Evolutionary conservation across 1,140 invertebrate species (phyloP).

Genomic region (Drosophila saltans): DNA sequence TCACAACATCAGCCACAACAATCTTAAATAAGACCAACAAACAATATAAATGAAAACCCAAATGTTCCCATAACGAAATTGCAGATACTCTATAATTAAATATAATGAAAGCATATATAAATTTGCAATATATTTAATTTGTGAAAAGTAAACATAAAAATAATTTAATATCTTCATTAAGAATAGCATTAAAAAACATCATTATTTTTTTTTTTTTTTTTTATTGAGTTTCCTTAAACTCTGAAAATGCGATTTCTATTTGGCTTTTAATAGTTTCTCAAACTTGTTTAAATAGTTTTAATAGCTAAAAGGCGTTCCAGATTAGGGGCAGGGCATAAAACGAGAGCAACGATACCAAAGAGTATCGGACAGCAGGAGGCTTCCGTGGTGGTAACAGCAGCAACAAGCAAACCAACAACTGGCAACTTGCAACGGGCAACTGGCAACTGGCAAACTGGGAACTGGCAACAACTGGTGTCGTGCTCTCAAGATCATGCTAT

Average conservation of each 20-base stretch:
- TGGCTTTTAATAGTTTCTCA: neutral
- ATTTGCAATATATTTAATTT: too few species aligned
- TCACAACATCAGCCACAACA: slow-evolving; percentile 22
- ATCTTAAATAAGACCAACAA: slow-evolving; percentile 15
- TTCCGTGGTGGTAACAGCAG: slow-evolving; percentile 27
- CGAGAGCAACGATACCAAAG: slow-evolving; percentile 2
- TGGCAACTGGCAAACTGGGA: slow-evolving; percentile 25
- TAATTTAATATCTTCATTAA: neutral
- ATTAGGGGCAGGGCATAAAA: slow-evolving; percentile 5
- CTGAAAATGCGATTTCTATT: neutral
- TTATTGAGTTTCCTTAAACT: too few species aligned
- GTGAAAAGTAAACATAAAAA: too few species aligned
- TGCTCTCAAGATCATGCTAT: slow-evolving; percentile 42
- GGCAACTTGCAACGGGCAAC: slow-evolving; percentile 16
- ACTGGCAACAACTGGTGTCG: slow-evolving; percentile 37
- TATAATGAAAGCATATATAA: too few species aligned
- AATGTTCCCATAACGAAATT: too few species aligned
- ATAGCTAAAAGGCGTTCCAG: neutral
- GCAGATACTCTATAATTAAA: too few species aligned
- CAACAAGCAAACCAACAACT: slow-evolving; percentile 25
- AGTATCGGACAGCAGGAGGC: neutral
- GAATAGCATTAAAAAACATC: neutral
- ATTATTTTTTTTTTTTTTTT: too few species aligned
- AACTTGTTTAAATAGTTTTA: slow-evolving; percentile 9
- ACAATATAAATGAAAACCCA: neutral